Evolutionary conservation across 64 coral and sea anemone genomes (phyloP).

Genomic region (Stylophora pistillata): DNA sequence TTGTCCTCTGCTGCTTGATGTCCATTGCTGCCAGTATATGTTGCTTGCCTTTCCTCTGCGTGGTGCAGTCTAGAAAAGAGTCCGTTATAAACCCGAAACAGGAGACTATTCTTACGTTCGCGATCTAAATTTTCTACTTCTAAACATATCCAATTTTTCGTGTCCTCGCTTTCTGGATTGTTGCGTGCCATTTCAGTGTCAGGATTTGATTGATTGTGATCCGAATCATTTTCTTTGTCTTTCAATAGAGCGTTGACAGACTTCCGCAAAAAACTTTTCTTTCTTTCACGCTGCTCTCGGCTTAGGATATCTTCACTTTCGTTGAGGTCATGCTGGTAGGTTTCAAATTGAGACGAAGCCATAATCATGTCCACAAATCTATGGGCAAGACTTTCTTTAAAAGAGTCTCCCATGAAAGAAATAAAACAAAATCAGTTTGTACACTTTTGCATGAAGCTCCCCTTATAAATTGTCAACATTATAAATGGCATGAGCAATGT

Average conservation of each 20-base stretch:
- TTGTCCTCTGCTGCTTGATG: not conserved
- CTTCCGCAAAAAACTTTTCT: not conserved
- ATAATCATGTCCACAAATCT: too few relatives aligned
- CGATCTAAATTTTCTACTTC: not conserved
- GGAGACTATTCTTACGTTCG: not conserved
- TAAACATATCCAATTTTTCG: not conserved
- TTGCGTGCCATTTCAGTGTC: too few relatives aligned
- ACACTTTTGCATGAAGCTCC: too few relatives aligned
- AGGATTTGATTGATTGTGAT: too few relatives aligned
- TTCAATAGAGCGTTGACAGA: too few relatives aligned
- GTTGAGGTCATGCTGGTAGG: too few relatives aligned
- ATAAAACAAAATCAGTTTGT: not conserved
- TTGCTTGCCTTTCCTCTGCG: not conserved
- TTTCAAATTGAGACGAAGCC: too few relatives aligned
- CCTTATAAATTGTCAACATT: too few relatives aligned
- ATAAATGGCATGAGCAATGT: not conserved
- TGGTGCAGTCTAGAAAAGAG: not conserved
- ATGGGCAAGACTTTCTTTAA: not conserved
- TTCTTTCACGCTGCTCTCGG: not conserved
- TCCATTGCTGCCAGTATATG: not conserved
- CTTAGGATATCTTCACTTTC: too few relatives aligned
- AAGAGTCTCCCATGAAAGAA: not conserved
- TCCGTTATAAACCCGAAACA: not conserved
- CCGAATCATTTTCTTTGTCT: too few relatives aligned
- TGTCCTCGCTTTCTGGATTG: not conserved